phyloP scores from a whole-genome alignment of 2,888 invertebrate species.

The Thelaira solivaga region DNA sequence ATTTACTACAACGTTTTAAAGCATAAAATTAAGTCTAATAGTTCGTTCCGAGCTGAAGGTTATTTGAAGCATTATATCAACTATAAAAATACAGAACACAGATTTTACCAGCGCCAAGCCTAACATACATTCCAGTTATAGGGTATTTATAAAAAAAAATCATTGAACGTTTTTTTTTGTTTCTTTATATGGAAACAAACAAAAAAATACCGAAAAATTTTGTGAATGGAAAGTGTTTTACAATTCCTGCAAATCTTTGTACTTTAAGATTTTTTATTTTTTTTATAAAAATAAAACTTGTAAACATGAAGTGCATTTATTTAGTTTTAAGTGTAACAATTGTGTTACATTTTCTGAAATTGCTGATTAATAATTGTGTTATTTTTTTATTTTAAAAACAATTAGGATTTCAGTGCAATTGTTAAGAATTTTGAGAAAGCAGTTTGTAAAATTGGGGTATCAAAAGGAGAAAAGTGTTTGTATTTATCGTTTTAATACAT shows the following conservation, averaged over 20 bases:
- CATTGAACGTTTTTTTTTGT: conserved; percentile 16
- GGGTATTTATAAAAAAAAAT: background rate
- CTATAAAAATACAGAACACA: too few species aligned
- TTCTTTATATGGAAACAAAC: background rate
- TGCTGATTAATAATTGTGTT: conserved; percentile 5
- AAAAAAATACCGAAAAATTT: too few species aligned
- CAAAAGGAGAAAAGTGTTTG: too few species aligned
- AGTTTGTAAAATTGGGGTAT: too few species aligned
- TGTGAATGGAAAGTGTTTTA: conserved; percentile 59
- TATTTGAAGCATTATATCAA: too few species aligned
- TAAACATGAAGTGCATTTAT: background rate
- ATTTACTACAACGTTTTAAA: too few species aligned
- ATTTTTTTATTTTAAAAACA: background rate
- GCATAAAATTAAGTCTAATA: too few species aligned
- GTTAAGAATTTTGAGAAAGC: conserved; percentile 5
- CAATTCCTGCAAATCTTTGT: conserved; percentile 8
- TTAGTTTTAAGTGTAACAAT: background rate
- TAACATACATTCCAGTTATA: too few species aligned
- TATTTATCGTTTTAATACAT: too few species aligned
- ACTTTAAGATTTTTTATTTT: background rate
- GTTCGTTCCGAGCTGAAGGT: too few species aligned
- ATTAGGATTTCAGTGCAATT: background rate
- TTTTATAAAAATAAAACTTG: conserved; percentile 11
- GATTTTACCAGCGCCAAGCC: too few species aligned
- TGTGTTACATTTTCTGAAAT: background rate